Evolutionary conservation across 1,140 invertebrate species (phyloP).

Genomic region (Aphis gossypii): DNA sequence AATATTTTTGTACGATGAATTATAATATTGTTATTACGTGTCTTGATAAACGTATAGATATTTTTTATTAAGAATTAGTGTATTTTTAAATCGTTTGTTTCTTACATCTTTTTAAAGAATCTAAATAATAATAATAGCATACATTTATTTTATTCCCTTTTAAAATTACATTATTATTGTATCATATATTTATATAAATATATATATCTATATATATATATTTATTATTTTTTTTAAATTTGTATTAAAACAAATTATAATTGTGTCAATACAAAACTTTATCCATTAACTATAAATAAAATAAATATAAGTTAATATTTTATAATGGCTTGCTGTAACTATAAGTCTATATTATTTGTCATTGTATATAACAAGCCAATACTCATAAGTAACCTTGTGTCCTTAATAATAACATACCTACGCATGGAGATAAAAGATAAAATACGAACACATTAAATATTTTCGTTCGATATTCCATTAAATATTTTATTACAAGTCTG

Average conservation of each 20-base stretch:
- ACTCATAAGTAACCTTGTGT: conserved; percentile 15
- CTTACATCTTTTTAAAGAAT: background rate
- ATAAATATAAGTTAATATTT: background rate
- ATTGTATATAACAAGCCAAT: background rate
- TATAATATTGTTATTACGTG: background rate
- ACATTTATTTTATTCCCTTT: background rate
- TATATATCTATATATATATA: background rate
- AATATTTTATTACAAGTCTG: conserved; percentile 29
- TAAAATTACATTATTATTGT: background rate
- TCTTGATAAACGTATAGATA: background rate
- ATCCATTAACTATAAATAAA: too few relatives aligned
- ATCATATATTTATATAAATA: background rate
- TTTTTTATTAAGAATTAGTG: background rate
- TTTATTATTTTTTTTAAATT: background rate
- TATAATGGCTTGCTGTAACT: background rate
- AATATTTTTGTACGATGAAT: background rate
- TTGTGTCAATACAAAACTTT: background rate
- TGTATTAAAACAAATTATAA: background rate
- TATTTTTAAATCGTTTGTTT: background rate
- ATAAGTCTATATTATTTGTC: background rate
- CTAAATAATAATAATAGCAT: background rate
- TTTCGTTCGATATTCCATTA: conserved; percentile 23
- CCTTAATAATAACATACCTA: background rate
- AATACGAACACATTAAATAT: conserved; percentile 11
- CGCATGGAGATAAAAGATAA: background rate